A percentile compares a stretch with the other conserved stretches of the same genome.
Conservation (phyloP, 2,113 vertebrate species). For the Rhegmatorhina hoffmannsi region DNA sequence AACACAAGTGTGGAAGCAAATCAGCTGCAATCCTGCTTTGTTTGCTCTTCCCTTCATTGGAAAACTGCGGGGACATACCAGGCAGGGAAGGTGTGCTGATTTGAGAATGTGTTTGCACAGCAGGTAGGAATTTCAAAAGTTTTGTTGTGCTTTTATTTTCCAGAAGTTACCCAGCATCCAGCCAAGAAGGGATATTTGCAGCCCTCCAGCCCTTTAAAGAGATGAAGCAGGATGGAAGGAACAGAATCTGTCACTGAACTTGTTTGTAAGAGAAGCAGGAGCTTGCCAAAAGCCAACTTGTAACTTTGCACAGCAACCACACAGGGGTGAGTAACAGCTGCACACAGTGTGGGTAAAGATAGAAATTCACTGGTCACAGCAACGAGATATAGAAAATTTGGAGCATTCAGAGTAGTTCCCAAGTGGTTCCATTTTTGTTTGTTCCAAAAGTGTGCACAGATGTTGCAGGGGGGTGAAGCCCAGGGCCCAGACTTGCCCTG, state of each 20-base stretch:
- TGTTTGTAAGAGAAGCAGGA: neutral
- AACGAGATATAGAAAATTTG: neutral
- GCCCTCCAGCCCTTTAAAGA: neutral
- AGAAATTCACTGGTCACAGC: neutral
- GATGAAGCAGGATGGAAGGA: neutral
- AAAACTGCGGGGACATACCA: neutral
- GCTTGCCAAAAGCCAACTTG: neutral
- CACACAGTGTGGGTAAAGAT: neutral
- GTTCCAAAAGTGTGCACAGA: too few relatives aligned
- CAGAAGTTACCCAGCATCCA: neutral
- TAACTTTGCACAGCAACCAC: neutral
- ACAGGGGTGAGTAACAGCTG: neutral
- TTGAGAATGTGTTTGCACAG: neutral
- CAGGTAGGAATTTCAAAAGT: neutral
- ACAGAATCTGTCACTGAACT: neutral
- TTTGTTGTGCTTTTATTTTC: neutral
- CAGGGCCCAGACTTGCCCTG: neutral
- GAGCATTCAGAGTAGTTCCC: neutral
- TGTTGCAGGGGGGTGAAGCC: neutral
- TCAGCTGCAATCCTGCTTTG: neutral
- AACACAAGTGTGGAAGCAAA: neutral
- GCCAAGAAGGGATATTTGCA: neutral
- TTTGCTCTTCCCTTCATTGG: neutral
- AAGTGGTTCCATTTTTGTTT: neutral
- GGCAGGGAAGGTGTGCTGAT: neutral